Evolutionary conservation across 2,888 invertebrate species (phyloP).

Genomic region (Eupithecia tripunctaria): DNA sequence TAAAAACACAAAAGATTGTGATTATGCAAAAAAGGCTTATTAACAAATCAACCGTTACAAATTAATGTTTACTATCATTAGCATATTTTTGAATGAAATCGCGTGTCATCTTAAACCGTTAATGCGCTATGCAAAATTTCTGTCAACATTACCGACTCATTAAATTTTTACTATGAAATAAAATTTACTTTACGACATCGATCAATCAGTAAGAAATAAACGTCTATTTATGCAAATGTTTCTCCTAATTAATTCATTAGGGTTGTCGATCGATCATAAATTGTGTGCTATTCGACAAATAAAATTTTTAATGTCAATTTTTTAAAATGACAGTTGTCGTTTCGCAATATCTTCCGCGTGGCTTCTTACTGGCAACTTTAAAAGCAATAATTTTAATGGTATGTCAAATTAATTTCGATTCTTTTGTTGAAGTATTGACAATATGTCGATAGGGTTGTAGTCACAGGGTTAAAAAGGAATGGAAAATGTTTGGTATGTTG

Average conservation of each 20-base stretch:
- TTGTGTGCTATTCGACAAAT: slow-evolving; percentile 15
- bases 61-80: slow-evolving; percentile 81
- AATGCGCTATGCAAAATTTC: slow-evolving; percentile 59
- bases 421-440: slow-evolving; percentile 76
- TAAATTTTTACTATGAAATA: slow-evolving; percentile 57
- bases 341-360: slow-evolving; percentile 76
- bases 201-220: slow-evolving; percentile 70
- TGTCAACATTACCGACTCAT: slow-evolving; percentile 65
- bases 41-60: slow-evolving; percentile 84
- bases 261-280: slow-evolving; percentile 66
- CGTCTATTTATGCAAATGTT: slow-evolving; percentile 70
- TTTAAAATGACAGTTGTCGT: slow-evolving; percentile 50
- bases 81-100: slow-evolving; percentile 76
- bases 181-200: slow-evolving; percentile 70
- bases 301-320: neutral
- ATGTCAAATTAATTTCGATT: slow-evolving; percentile 82
- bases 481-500: slow-evolving; percentile 48
- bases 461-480: slow-evolving; percentile 52
- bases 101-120: slow-evolving; percentile 68
- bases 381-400: slow-evolving; percentile 82
- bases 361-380: slow-evolving; percentile 69
- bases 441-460: slow-evolving; percentile 77
- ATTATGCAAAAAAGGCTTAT: slow-evolving; percentile 78
- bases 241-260: slow-evolving; percentile 74
- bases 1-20: slow-evolving; percentile 49